Base-by-base conservation (phyloP, 2,113 vertebrate species). In the Pristiophorus japonicus region DNA sequence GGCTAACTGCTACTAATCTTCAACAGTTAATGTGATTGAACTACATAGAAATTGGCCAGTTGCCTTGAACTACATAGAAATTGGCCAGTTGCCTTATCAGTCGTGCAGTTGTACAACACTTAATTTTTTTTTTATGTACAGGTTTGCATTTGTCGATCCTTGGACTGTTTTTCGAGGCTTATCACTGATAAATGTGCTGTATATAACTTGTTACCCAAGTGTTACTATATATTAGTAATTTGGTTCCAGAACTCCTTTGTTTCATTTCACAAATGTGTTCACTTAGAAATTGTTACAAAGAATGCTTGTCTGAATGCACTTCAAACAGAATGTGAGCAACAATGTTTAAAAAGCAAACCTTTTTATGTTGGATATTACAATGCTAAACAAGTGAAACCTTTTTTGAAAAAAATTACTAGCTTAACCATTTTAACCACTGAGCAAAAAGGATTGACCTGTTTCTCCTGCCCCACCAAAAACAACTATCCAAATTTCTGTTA, bases 241-340 rank as follows among this genome's bases (percentile, higher is more conserved):
- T 91, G 4, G 88, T 91, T 91, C 55, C 51, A 62, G 59, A 63
- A 91, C 12, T 20, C 30, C 18, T n/a, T 91, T 91, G 87, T 94
- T 94, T 42, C 91, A 63, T 66, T 70, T 51, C 24, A 90, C 51
- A 90, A 55, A 88, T 88, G 42, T 59, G 30, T 90, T 90, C 87
- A 59, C 51, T 90, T 94, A 3, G 65, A 45, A 94, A 94, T 94
- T 42, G 38, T 94, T 70, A 70, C 47, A 67, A 70, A 94, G 62
- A 94, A 94, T 66, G 18, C n/a, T 93, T 42, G 5, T 66, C 38
- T 65, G 85, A 88, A 55, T 51, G 87, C 51, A 90, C 11, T 90
- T 90, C 51, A 90, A 66, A 67, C 27, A 88, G 62, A 30, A n/a
- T 70, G n/a, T 27, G 45, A 2, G 47, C 47, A 88, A 88, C 78